Evolutionary conservation across 2,888 invertebrate species (phyloP).

Genomic region (Merodon equestris): DNA sequence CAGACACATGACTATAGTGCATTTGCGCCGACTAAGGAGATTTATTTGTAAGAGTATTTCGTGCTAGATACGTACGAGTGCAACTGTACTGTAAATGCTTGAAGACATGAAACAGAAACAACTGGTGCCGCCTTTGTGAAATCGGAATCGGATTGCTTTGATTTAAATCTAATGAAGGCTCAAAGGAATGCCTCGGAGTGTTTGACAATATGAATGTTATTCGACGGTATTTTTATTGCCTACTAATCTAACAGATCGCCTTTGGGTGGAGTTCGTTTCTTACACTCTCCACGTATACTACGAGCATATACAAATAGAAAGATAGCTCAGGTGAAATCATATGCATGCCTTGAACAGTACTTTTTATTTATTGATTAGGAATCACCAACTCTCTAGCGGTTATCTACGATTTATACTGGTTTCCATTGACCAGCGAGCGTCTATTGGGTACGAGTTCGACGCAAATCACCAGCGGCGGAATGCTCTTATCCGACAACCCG

Average conservation of each 20-base stretch:
- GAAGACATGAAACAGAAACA: slow-evolving; percentile 24
- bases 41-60: slow-evolving; percentile 44
- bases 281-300: too few species aligned
- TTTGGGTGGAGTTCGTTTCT: background rate
- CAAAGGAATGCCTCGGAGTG: slow-evolving; percentile 59
- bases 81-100: slow-evolving; percentile 33
- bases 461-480: slow-evolving; percentile 24
- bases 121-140: slow-evolving; percentile 32
- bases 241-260: slow-evolving; percentile 42
- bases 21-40: slow-evolving; percentile 46
- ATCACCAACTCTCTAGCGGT: slow-evolving; percentile 12
- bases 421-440: background rate
- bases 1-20: too few species aligned
- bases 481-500: background rate
- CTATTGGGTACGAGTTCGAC: slow-evolving; percentile 1
- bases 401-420: slow-evolving; percentile 9
- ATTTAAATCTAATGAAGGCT: slow-evolving; percentile 62
- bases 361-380: slow-evolving; percentile 40
- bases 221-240: slow-evolving; percentile 55
- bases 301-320: too few species aligned
- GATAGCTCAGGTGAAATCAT: slow-evolving; percentile 9
- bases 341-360: slow-evolving; percentile 2
- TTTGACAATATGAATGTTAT: slow-evolving; percentile 50
- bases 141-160: slow-evolving; percentile 48
- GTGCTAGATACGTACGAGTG: slow-evolving; percentile 4